A percentile compares a stretch with the other conserved stretches of the same genome.
Conservation (phyloP, 2,113 vertebrate genomes). For the Tupaia tana region DNA sequence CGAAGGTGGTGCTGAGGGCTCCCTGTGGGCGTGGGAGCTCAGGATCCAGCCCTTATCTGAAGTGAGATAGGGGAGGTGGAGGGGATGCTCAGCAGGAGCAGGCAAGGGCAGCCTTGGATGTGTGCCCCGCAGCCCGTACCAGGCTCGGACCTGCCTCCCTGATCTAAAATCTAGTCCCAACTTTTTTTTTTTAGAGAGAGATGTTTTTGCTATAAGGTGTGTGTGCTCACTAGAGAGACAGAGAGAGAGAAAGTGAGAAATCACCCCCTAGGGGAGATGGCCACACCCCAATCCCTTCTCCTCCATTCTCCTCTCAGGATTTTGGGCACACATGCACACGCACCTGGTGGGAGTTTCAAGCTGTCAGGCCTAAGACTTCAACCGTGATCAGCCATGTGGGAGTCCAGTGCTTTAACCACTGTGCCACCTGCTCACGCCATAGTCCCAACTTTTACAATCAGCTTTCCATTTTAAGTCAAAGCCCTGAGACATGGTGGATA, state of each 20-base stretch:
- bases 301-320: no score
- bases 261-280: no score
- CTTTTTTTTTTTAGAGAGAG: background rate
- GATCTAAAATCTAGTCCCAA: background rate
- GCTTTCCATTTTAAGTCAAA: slow-evolving; percentile 1
- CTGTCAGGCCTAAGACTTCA: no score
- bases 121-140: background rate
- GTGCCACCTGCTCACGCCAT: no score
- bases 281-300: no score
- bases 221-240: no score
- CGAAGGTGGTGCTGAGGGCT: slow-evolving; percentile 7
- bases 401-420: no score
- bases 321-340: no score
- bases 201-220: no score
- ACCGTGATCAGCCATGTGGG: no score
- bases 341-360: no score
- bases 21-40: slow-evolving; percentile 43
- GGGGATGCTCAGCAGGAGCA: background rate
- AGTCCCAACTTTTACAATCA: background rate
- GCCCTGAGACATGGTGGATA: background rate
- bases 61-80: slow-evolving; percentile 46
- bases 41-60: slow-evolving; percentile 42
- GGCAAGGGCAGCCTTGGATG: slow-evolving; percentile 31
- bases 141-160: slow-evolving; percentile 56
- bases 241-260: no score